phyloP scores from a whole-genome alignment of 2,113 vertebrate genomes.

The human (Homo sapiens) region GRCh38 chr5:10590001-10590500 shows the following conservation, averaged over 20 bases:
- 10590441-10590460: not conserved
- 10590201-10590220: not conserved
- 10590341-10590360: not conserved
- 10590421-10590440: not conserved
- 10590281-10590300: not conserved
- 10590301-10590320: not conserved
- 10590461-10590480: accelerated
- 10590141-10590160: not conserved
- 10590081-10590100: not conserved
- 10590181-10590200: not conserved
- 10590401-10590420: not conserved
- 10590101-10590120: not conserved
- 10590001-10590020: not conserved
- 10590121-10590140: not conserved
- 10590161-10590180: not conserved
- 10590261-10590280: not conserved
- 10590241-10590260: not conserved
- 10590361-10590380: not conserved
- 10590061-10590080: not conserved
- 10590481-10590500: no score
- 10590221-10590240: not conserved
- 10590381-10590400: not conserved
- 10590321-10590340: not conserved
- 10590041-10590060: not conserved
- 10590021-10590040: not conserved